A percentile compares a stretch with the other conserved stretches of the same genome.
Evolutionary conservation across 1,140 invertebrate genomes (phyloP).

Genomic region (Halyomorpha halys): DNA sequence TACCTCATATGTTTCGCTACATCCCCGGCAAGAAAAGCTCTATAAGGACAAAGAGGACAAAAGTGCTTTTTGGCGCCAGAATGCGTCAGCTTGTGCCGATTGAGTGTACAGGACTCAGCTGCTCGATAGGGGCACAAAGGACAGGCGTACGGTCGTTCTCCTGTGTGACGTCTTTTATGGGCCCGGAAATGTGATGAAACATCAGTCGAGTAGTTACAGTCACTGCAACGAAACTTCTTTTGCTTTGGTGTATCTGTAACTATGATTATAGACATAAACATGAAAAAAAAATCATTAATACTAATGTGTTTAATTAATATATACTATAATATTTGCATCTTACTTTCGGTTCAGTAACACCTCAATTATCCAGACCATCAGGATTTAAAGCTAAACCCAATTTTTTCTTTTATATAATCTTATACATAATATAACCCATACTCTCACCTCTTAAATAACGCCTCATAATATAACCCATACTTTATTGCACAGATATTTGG

Average conservation of each 20-base stretch:
- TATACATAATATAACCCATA: no score
- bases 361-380: no score
- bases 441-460: no score
- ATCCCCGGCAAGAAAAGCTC: conserved; percentile 9
- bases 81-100: conserved; percentile 5
- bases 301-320: no score
- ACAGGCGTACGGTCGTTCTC: conserved; percentile 1
- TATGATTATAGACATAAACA: neutral
- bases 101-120: conserved; percentile 4
- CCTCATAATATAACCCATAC: no score
- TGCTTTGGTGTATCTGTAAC: neutral
- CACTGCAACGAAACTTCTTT: conserved; percentile 10
- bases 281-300: neutral
- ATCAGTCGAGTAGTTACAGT: conserved; percentile 11
- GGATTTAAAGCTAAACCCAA: no score
- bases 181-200: conserved; percentile 8
- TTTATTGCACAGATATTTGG: no score
- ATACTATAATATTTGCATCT: no score
- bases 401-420: no score
- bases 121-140: neutral
- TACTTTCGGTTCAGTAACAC: no score
- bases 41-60: conserved; percentile 8
- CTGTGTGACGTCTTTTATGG: conserved; percentile 6
- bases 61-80: conserved; percentile 8
- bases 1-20: conserved; percentile 11